Percentiles rank a stretch among this genome's conserved stretches.
These are phyloP conservation scores for Gymnothorax reevesii DNA, from an alignment of 2,797 vertebrate species.

Conservation along the genomic window DNA sequence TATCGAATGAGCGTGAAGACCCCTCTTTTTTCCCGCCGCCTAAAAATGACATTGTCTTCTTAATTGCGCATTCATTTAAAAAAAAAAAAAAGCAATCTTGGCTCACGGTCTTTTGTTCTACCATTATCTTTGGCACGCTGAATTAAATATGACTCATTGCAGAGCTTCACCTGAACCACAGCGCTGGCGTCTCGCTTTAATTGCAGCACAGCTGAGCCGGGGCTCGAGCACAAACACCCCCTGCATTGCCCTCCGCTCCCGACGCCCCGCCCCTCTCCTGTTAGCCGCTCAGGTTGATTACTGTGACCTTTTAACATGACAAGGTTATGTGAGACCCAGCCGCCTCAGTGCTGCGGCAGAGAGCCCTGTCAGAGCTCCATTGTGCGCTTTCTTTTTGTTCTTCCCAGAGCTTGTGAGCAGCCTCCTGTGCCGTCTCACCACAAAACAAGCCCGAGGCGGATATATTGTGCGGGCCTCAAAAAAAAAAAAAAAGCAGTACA, in stretches of 20 bases:
- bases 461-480: neutral
- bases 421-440: neutral
- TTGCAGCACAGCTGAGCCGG: no score
- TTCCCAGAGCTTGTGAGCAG: neutral
- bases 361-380: neutral
- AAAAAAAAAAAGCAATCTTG: neutral
- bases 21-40: neutral
- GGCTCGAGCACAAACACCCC: neutral
- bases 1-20: neutral
- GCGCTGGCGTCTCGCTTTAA: neutral
- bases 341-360: neutral
- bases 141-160: neutral
- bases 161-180: neutral
- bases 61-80: neutral
- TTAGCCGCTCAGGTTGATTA: neutral
- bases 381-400: no score
- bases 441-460: neutral
- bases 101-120: neutral
- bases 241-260: neutral
- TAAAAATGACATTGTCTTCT: neutral
- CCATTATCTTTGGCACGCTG: neutral
- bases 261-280: neutral
- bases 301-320: constrained; percentile 1
- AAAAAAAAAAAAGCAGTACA: no score
- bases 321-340: neutral